Base-by-base conservation (phyloP, 2,797 vertebrate genomes). In the Poliocrania exsul region DNA sequence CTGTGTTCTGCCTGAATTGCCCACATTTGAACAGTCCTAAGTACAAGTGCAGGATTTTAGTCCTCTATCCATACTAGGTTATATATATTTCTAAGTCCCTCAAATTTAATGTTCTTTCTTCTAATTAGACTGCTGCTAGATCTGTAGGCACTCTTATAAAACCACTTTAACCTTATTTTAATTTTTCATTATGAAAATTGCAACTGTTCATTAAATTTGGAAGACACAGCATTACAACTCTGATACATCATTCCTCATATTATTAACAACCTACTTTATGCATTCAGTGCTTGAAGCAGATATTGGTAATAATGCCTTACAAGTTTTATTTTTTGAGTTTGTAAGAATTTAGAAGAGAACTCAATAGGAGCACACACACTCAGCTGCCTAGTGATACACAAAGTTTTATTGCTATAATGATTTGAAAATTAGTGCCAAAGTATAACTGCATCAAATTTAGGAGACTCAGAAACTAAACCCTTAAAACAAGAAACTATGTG, bases 171-270 rank as follows among this genome's bases (percentile, higher is more conserved):
- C 96, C 97, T 97, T 95, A 97, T 96, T 98, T 98, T 97, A 98
- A 97, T 97, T 97, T 97, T 97, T 97, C 96, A 65, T 97, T 97
- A 98, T 93, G 91, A 97, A 98, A 97, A 97, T 91, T 96, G 70
- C 96, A 98, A 97, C 96, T 97, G 97, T 97, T 98, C 97, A 97
- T 98, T 98, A 98, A 97, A 93, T 98, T 96, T 74, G 89, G 96
- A 96, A 97, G 97, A 97, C 94, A 93, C 51, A 82, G 96, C 67
- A 95, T 97, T 97, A 97, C 79, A 97, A 93, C 94, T 97, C 94
- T 93, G 97, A 97, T 97, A 86, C 87, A 97, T 96, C 95, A 97
- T 96, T 95, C 94, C 90, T 96, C 94, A 85, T 94, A 95, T 96
- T 97, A 98, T 97, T 97, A 98, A 97, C 79, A 96, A 97, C 60